Conservation (phyloP, 2,113 vertebrate species). For the Spilogale gracilis region DNA sequence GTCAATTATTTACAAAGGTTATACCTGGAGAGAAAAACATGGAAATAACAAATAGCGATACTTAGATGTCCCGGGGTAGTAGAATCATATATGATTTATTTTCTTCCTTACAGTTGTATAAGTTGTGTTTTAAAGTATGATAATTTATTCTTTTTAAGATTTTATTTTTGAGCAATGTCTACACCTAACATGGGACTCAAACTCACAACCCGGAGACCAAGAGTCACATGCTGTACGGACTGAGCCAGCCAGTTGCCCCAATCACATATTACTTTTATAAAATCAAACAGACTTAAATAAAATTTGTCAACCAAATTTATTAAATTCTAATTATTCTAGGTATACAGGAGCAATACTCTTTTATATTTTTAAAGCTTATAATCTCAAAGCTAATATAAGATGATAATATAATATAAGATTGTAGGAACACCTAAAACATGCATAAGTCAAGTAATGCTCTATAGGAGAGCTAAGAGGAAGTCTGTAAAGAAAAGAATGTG, state of each 20-base stretch:
- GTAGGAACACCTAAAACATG: background rate
- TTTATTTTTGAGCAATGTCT: background rate
- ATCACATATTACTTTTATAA: background rate
- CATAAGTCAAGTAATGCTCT: background rate
- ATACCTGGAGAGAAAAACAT: background rate
- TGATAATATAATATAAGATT: background rate
- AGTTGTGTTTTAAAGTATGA: background rate
- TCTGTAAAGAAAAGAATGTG: background rate
- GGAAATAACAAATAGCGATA: background rate
- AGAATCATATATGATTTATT: background rate
- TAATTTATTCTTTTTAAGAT: background rate
- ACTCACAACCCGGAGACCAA: background rate
- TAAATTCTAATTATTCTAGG: background rate
- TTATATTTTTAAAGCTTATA: background rate
- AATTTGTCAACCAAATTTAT: background rate
- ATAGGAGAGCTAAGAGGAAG: background rate
- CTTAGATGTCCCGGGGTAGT: background rate
- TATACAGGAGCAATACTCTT: background rate
- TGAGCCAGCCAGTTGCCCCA: background rate
- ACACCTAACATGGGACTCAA: background rate
- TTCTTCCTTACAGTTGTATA: background rate
- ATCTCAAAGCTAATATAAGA: background rate
- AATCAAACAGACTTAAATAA: constrained; percentile 4
- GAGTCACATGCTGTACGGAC: background rate
- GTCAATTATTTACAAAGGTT: background rate